Base-by-base conservation (phyloP, 2,797 vertebrate genomes). In the Chelidonichthys spinosus region DNA sequence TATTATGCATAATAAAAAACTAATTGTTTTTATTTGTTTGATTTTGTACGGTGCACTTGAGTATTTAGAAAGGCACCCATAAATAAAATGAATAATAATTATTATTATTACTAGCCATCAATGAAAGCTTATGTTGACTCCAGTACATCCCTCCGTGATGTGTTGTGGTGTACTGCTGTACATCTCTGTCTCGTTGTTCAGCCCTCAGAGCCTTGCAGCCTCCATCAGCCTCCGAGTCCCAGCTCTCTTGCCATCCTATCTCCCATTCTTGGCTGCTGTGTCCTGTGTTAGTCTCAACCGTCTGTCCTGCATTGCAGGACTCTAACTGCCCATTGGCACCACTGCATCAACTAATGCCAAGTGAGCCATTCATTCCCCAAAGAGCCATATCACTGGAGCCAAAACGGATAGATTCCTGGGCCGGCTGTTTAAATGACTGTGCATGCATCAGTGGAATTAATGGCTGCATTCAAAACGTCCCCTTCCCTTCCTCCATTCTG, bases 241-340 rank as follows among this genome's bases (percentile, higher is more conserved):
- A 37, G 33, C 72, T 78, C 63, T 46, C 72, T 25, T 2, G 11
- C 42, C 40, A 65, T 40, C 54, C 61, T 40, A 63, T 76, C 71
- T 68, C 58, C 39, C 43, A 36, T 42, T 44, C 63, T 63, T 84
- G 82, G 78, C 74, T 39, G 42, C 25, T 13, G 37, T 8, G 17
- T 60, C 14, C 17, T 39, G 44, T 64, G 68, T 74, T 77, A 83
- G 83, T 81, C 79, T 78, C 84, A 77, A 78, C 84, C 80, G 75
- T 82, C 85, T 85, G 82, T 69, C 71, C 71, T 62, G 69, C 76
- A 72, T 75, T 39, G 61, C 54, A 58, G 81, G 76, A 63, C 56
- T 63, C 63, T 68, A 73, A 80, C 71, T 76, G 74, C 72, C 74
- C 79, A 70, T 78, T 87, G 76, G 76, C 76, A 62, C 56, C 55